These are phyloP conservation scores for Dryadula phaetusa DNA, from an alignment of 2,888 invertebrate genomes.

Conservation along the genomic window DNA sequence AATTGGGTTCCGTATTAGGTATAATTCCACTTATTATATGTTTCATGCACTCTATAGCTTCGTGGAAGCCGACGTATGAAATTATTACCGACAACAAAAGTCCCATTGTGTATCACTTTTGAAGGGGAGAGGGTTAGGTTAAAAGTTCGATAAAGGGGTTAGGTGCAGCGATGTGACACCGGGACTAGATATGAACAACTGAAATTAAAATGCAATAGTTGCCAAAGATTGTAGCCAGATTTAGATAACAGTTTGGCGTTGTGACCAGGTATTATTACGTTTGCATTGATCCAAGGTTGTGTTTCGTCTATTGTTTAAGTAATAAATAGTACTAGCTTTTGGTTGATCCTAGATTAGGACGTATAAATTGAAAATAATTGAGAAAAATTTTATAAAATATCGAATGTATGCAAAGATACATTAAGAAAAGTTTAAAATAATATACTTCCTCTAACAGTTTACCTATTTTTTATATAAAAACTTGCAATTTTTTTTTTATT, in stretches of 20 bases:
- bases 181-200: constrained; percentile 82
- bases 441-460: too few species aligned
- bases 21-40: constrained; percentile 78
- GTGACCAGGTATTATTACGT: constrained; percentile 66
- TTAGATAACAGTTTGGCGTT: constrained; percentile 80
- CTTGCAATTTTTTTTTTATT: too few species aligned
- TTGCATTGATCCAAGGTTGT: constrained; percentile 60
- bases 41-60: constrained; percentile 85
- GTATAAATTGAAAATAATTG: neutral
- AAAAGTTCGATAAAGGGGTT: constrained; percentile 60
- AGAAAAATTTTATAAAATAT: too few species aligned
- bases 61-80: constrained; percentile 89
- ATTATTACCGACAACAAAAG: constrained; percentile 89
- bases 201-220: constrained; percentile 80
- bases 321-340: constrained; percentile 51
- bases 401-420: neutral
- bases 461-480: too few species aligned
- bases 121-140: constrained; percentile 53
- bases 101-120: constrained; percentile 83
- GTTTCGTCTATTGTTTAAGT: constrained; percentile 49
- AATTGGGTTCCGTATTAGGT: constrained; percentile 70
- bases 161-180: constrained; percentile 77
- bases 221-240: constrained; percentile 81
- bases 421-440: too few species aligned
- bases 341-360: constrained; percentile 40